phyloP scores from a whole-genome alignment of 2,113 vertebrate genomes.

The Ahaetulla prasina region DNA sequence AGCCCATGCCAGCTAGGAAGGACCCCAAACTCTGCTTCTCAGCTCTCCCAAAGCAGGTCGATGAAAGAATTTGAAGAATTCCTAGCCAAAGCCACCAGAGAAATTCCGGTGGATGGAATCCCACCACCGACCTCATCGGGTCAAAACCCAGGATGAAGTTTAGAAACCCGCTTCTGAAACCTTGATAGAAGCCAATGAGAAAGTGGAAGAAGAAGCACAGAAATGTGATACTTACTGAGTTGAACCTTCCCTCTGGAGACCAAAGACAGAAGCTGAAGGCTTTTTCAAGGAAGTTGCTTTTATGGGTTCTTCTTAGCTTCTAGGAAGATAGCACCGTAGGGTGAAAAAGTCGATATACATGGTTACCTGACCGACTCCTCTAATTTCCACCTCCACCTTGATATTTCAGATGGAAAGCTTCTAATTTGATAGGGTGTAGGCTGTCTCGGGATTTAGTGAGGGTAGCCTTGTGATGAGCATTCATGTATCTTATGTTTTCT shows the following conservation, averaged over 20 bases:
- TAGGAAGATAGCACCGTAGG: background rate
- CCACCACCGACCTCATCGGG: background rate
- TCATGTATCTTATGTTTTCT: background rate
- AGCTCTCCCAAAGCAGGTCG: background rate
- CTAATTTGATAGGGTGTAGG: background rate
- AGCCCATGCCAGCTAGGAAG: background rate
- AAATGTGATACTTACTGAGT: background rate
- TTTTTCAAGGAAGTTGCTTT: background rate
- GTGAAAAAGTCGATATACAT: background rate
- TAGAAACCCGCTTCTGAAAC: background rate
- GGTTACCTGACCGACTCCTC: slow-evolving; percentile 7
- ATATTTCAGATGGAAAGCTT: slow-evolving; percentile 32
- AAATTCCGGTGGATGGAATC: background rate
- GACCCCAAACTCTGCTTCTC: background rate
- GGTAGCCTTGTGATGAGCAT: too few relatives aligned
- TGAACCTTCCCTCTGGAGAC: too few relatives aligned
- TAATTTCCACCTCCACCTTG: slow-evolving; percentile 19
- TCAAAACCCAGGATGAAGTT: background rate
- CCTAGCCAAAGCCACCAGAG: background rate
- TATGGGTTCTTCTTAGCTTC: background rate
- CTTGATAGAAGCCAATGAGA: background rate
- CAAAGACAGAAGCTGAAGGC: background rate
- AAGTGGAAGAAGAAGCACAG: background rate
- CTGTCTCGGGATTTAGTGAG: background rate
- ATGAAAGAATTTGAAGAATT: background rate